Conservation (phyloP, 2,797 vertebrate genomes). For the Mus minutoides region DNA sequence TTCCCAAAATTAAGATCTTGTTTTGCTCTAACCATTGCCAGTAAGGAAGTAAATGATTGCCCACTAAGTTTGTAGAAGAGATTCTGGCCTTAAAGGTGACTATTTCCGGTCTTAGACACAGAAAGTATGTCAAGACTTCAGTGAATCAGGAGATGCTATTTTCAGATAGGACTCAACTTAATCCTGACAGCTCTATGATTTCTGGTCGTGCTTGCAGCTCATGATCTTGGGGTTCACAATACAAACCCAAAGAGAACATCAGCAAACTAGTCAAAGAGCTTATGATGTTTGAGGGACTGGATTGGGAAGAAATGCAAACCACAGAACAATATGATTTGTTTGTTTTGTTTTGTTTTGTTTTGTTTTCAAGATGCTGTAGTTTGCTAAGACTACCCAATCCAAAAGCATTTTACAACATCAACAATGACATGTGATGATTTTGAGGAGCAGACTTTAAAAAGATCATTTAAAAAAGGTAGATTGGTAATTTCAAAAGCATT, state of each 20-base stretch:
- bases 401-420: neutral
- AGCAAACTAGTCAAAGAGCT: neutral
- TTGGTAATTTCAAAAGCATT: constrained; percentile 10
- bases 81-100: neutral
- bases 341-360: neutral
- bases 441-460: neutral
- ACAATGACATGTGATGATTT: neutral
- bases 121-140: neutral
- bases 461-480: neutral
- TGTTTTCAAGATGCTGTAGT: neutral
- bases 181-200: neutral
- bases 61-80: constrained; percentile 23
- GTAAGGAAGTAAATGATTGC: neutral
- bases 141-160: neutral
- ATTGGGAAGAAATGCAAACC: constrained; percentile 30
- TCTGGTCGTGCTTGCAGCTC: neutral
- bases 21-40: neutral
- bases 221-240: neutral
- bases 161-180: neutral
- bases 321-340: neutral
- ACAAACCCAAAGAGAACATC: neutral
- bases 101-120: neutral
- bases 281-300: neutral
- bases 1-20: constrained; percentile 4
- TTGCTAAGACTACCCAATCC: neutral